phyloP scores from a whole-genome alignment of 2,113 vertebrate genomes.

The Phocoena sinus region DNA sequence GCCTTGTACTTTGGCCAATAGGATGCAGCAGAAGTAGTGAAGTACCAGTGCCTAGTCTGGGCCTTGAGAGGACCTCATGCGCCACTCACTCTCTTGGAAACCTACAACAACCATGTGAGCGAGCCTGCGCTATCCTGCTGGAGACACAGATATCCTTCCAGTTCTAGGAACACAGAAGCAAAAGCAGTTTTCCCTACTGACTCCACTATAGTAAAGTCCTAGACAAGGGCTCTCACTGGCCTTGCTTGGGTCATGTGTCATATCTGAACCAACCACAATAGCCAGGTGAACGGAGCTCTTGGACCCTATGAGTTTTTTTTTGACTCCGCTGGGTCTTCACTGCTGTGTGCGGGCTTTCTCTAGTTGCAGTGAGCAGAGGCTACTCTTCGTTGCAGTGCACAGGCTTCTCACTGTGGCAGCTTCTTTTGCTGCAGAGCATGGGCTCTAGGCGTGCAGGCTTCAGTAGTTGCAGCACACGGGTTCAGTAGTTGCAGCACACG shows the following conservation, averaged over 20 bases:
- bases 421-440: no score
- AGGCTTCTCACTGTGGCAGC: no score
- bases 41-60: accelerated
- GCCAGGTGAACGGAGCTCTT: background rate
- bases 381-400: no score
- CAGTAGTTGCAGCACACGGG: no score
- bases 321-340: no score
- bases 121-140: background rate
- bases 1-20: background rate
- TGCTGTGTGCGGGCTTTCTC: no score
- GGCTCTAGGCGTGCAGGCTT: no score
- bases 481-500: no score
- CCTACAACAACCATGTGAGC: background rate
- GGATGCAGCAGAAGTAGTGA: background rate
- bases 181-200: background rate
- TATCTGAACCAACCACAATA: background rate
- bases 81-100: background rate
- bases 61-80: background rate
- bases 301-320: background rate
- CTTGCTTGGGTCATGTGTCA: background rate
- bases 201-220: background rate
- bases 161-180: background rate
- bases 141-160: background rate
- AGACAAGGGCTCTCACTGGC: background rate
- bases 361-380: no score